Evolutionary conservation across 2,888 invertebrate species (phyloP), one percentile per base, ranked within the genome.

Genomic region (Idaea straminata): DNA sequence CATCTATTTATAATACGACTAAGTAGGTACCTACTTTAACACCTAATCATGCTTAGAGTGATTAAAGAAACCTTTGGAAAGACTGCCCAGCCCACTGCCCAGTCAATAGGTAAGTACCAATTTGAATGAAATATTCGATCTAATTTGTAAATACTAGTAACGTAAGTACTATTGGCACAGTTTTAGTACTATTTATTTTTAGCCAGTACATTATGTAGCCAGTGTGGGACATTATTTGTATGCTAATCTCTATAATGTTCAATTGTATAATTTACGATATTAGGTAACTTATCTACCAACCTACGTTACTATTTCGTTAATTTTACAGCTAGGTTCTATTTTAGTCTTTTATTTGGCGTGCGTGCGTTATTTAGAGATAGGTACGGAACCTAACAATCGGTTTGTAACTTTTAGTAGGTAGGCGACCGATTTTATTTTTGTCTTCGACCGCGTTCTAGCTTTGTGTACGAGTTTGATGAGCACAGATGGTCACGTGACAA

Each of bases 291-390:
- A 71, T 66, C 66, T 47, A 47, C 47, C 47, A 3, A 47, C 47
- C 25, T 25, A 47, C 47, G 47, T 47, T 13, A 47, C 47, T 73
- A 78, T 80, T 76, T 77, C 78, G 82, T 79, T 78, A 81, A 85
- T 85, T 87, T 85, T 85, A 85, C 83, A 83, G 78, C 83, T 78
- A 80, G 77, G 80, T 83, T 85, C 87, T 87, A 87, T 87, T 86
- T 80, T 87, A 87, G 77, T 72, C 77, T 79, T 80, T 82, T 81
- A 82, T 81, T 80, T 82, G 79, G 83, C 68, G 69, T 65, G 70
- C 81, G 81, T 77, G 47, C 47, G 47, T 47, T 47, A 47, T 47
- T 47, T 47, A 47, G 47, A 47, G 47, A 47, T 80, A 74, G 67
- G 72, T 72, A 73, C 70, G 71, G 69, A 74, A 73, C 69, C 72